phyloP scores from a whole-genome alignment of 2,797 vertebrate species.

The Calcarius lapponicus region DNA sequence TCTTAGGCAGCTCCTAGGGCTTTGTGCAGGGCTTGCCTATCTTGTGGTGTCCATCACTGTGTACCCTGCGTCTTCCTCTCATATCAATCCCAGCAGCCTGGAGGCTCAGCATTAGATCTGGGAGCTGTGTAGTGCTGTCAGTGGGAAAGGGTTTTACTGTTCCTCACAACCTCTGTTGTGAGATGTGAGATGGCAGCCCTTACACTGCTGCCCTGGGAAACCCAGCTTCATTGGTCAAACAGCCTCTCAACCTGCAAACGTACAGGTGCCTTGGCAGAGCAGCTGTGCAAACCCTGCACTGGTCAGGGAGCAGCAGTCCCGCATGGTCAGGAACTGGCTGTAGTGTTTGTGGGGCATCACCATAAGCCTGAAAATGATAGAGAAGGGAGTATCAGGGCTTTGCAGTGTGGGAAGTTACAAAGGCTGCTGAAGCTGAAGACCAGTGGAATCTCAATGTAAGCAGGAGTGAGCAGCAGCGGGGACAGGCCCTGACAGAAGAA shows the following conservation, averaged over 20 bases:
- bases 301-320: neutral
- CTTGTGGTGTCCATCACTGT: neutral
- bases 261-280: neutral
- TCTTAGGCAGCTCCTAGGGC: neutral
- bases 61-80: neutral
- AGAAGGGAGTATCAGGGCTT: neutral
- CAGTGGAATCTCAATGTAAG: fast-evolving
- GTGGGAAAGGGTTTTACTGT: neutral
- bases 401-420: neutral
- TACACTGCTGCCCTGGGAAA: neutral
- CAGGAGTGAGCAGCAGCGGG: neutral
- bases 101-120: neutral
- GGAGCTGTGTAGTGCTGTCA: neutral
- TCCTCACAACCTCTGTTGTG: neutral
- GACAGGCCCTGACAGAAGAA: neutral
- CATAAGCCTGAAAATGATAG: neutral
- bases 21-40: neutral
- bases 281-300: neutral
- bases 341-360: neutral
- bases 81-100: neutral
- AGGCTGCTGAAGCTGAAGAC: neutral
- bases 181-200: neutral
- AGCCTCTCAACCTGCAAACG: neutral
- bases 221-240: neutral
- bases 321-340: neutral